Base-by-base conservation (phyloP, 2,113 vertebrate species). In the Tachuris rubrigastra region DNA sequence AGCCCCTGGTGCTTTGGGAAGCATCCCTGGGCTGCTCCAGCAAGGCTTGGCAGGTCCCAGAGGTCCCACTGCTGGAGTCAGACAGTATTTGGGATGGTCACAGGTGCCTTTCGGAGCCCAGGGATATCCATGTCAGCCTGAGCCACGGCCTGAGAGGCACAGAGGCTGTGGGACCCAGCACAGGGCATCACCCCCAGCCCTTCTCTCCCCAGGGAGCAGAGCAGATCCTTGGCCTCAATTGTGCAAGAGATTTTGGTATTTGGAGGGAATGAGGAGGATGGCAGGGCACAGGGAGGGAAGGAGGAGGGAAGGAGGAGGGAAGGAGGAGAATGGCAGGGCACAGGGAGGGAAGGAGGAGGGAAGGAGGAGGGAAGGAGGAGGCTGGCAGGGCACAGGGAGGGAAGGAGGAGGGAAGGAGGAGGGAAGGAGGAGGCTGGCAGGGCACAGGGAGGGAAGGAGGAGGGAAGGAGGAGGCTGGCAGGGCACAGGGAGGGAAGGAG, bases 41-140 rank as follows among this genome's bases (percentile, higher is more conserved):
- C 28, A 23, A 23, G 33, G n/a, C 68, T 33, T 25, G 65, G 42
- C 33, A 46, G 19, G 55, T 37, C 65, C 50, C 9, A 28, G 23
- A 30, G 60, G 5, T 37, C 30, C 2, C 0, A 18, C 21, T 10
- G 3, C 39, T 12, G n/a, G 25, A 37, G 5, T n/a, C 42, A 20
- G 25, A 14, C 24, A 1, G 3, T 5, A 2, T 8, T 11, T 6
- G 33, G 39, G 28, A 25, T 18, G n/a, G 22, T 41, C 39, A 8
- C 39, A 6, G 22, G 4, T 23, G 37, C 58, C 66, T 55, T 37
- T 42, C n/a, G 20, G 56, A 49, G 67, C 30, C 12, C 8, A 31
- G 37, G 41, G 6, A 8, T n/a, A 4, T 58, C 19, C 27, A 15
- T 15, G 23, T 25, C 12, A 1, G 5, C 1, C 47, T 66, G 4